A percentile compares a stretch with the other conserved stretches of the same genome.
These are phyloP conservation scores for Notarius lentiginosus DNA, from an alignment of 2,113 vertebrate species.

Conservation along the genomic window DNA sequence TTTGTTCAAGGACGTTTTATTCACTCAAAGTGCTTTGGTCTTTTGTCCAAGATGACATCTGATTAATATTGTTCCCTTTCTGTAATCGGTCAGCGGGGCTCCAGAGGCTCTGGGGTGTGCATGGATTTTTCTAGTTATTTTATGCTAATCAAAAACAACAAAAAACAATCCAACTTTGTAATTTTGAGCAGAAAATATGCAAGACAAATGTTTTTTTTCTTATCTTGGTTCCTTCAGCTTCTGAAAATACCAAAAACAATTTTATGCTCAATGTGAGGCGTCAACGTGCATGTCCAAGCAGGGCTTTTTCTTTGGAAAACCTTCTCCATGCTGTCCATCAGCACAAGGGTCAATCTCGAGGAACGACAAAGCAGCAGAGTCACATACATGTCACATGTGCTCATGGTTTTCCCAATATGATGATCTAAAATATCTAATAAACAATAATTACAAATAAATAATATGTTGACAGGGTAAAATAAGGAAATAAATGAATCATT, in stretches of 20 bases:
- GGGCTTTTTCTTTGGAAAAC: too few species aligned
- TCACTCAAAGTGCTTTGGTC: not conserved
- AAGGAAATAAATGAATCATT: not conserved
- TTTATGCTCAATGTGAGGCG: too few species aligned
- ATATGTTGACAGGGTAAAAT: not conserved
- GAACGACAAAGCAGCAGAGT: not conserved
- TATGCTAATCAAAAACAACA: constrained; percentile 2
- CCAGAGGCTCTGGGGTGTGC: not conserved
- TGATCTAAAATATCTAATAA: too few species aligned
- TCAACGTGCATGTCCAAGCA: too few species aligned
- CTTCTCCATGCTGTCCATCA: too few species aligned
- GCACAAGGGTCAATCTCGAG: not conserved
- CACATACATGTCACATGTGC: too few species aligned
- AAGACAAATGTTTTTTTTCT: not conserved
- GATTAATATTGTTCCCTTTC: not conserved
- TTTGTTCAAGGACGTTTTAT: not conserved
- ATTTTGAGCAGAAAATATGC: not conserved
- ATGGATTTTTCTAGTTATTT: not conserved
- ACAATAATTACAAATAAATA: not conserved
- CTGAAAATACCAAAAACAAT: not conserved
- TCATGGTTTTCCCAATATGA: too few species aligned
- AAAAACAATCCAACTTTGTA: not conserved
- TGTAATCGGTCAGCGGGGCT: not conserved
- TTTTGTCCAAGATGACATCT: not conserved
- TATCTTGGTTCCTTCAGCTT: not conserved